Conservation (phyloP, 2,797 vertebrate genomes). For the Hypotaenidia philippensis region DNA sequence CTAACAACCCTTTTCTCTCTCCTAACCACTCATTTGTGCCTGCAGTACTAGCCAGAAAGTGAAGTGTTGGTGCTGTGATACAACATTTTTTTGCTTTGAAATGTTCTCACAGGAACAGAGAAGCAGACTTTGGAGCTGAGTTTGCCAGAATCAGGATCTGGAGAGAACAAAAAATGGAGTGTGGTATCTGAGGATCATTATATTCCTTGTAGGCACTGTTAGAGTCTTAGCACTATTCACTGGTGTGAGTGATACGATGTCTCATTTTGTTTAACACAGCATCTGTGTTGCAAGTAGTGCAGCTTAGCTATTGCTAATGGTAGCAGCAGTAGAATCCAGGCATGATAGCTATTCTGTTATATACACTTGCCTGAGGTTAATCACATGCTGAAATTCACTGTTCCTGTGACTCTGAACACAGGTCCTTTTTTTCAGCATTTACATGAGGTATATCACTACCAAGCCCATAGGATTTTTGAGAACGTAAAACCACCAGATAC, state of each 20-base stretch:
- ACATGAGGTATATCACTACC: fast-evolving
- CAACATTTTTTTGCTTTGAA: background rate
- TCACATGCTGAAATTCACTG: background rate
- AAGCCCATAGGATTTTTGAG: fast-evolving
- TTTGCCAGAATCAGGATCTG: background rate
- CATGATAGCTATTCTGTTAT: background rate
- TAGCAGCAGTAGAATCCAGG: background rate
- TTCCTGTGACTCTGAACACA: background rate
- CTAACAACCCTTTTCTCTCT: background rate
- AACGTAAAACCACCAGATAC: background rate
- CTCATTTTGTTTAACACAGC: conserved; percentile 34
- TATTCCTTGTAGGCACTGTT: background rate
- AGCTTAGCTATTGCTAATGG: conserved; percentile 12
- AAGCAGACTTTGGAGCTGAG: background rate
- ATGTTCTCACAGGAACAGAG: conserved; percentile 17
- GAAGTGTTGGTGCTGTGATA: background rate
- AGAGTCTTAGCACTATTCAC: background rate
- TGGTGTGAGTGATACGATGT: background rate
- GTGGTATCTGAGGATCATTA: conserved; percentile 19
- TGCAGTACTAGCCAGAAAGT: background rate
- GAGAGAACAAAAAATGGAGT: conserved; percentile 13
- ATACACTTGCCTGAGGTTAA: background rate
- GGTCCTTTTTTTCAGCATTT: background rate
- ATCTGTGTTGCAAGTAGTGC: background rate
- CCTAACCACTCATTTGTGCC: background rate